A percentile compares a stretch with the other conserved stretches of the same genome.
phyloP scores from a whole-genome alignment of 2,113 vertebrate genomes.

The Ictidomys tridecemlineatus region DNA sequence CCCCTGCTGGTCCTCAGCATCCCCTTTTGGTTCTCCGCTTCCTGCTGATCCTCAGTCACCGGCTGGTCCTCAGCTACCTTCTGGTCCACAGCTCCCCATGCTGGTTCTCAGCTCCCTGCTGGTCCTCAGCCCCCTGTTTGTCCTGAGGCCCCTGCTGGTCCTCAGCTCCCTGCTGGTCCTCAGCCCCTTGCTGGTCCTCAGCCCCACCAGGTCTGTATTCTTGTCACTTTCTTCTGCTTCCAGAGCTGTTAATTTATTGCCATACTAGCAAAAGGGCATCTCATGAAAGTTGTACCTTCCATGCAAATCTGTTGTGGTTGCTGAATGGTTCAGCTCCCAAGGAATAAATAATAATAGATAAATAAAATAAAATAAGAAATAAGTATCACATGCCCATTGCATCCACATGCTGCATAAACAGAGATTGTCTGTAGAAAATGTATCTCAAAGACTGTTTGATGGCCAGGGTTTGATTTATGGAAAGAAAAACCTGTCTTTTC shows the following conservation, averaged over 20 bases:
- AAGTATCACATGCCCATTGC: not conserved
- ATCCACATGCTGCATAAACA: not conserved
- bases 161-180: no score
- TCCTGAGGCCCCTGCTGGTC: no score
- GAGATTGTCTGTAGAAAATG: not conserved
- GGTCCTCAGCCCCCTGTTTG: no score
- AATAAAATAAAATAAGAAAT: slow-evolving; percentile 4
- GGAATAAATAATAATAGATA: not conserved
- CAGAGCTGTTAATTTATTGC: not conserved
- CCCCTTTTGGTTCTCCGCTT: no score
- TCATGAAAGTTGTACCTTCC: not conserved
- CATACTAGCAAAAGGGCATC: not conserved
- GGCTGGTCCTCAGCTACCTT: no score
- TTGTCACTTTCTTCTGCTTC: not conserved
- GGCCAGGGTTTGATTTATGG: slow-evolving; percentile 78
- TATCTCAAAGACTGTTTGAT: slow-evolving; percentile 67
- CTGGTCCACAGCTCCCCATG: no score
- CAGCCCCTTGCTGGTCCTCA: no score
- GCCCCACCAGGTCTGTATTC: not conserved
- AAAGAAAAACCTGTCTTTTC: slow-evolving; percentile 68
- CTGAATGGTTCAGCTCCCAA: not conserved
- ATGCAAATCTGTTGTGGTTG: not conserved
- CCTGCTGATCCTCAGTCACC: no score
- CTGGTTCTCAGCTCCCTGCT: no score
- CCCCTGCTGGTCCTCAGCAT: no score